Evolutionary conservation across 2,113 vertebrate species (phyloP).

Genomic region (Ictidomys tridecemlineatus): DNA sequence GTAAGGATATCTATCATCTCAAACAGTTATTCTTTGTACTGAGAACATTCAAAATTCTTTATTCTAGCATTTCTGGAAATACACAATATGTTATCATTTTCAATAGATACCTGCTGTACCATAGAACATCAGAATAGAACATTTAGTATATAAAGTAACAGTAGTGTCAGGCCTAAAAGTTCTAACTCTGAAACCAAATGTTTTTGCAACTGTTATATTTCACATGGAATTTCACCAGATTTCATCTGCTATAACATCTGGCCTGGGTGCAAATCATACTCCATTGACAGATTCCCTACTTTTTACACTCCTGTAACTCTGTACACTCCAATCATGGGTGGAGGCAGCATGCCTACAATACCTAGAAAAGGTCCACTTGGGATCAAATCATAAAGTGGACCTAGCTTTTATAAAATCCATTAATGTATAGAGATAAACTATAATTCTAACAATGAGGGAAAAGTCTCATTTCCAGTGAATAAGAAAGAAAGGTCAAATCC

Average conservation of each 20-base stretch:
- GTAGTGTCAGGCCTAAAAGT: not conserved
- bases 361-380: not conserved
- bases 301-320: not conserved
- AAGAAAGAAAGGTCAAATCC: not conserved
- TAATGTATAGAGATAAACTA: not conserved
- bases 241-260: not conserved
- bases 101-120: not conserved
- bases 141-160: not conserved
- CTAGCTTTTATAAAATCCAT: not conserved
- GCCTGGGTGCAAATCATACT: not conserved
- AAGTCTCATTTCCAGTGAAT: not conserved
- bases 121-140: not conserved
- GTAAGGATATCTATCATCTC: not conserved
- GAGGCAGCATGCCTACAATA: not conserved
- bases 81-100: not conserved
- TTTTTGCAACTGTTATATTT: not conserved
- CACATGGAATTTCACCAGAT: not conserved
- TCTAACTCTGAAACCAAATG: not conserved
- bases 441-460: not conserved
- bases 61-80: not conserved
- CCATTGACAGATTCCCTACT: not conserved
- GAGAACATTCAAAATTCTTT: not conserved
- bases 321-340: not conserved
- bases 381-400: not conserved
- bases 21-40: not conserved